Percentiles rank a stretch among this genome's conserved stretches.
phyloP scores from a whole-genome alignment of 2,797 vertebrate species.

The Nasua narica region DNA sequence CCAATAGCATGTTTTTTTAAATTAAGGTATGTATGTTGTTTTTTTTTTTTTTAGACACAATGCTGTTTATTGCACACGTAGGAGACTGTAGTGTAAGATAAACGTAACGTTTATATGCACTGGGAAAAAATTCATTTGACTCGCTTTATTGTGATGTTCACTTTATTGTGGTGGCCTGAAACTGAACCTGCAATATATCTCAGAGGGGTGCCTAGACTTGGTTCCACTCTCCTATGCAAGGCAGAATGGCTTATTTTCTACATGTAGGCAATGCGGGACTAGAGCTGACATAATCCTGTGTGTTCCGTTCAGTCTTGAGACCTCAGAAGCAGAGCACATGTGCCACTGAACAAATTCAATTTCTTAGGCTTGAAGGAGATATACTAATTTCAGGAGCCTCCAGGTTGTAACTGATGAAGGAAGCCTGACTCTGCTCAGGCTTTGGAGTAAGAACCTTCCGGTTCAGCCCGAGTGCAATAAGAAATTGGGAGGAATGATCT shows the following conservation, averaged over 20 bases:
- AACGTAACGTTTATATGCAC: not conserved
- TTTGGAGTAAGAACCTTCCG: not conserved
- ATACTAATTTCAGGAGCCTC: not conserved
- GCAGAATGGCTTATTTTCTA: not conserved
- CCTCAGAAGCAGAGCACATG: not conserved
- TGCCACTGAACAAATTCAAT: not conserved
- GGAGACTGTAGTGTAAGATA: not conserved
- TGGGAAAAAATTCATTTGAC: not conserved
- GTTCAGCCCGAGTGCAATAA: not conserved
- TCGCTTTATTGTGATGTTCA: not conserved
- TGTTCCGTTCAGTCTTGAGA: not conserved
- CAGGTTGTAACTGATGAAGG: not conserved
- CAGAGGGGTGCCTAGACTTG: not conserved
- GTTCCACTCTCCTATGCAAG: not conserved
- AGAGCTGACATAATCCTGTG: not conserved
- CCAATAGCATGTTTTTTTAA: not conserved
- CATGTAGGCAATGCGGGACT: not conserved
- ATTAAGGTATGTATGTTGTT: not conserved
- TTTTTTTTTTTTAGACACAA: not conserved
- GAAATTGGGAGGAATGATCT: not conserved
- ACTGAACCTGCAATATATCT: not conserved
- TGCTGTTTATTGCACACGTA: not conserved
- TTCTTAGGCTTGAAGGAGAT: not conserved
- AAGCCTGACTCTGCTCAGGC: not conserved
- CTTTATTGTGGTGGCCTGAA: not conserved